Evolutionary conservation across 2,113 vertebrate species (phyloP), one percentile per base, ranked within the genome.

Genomic region (Propithecus coquereli): DNA sequence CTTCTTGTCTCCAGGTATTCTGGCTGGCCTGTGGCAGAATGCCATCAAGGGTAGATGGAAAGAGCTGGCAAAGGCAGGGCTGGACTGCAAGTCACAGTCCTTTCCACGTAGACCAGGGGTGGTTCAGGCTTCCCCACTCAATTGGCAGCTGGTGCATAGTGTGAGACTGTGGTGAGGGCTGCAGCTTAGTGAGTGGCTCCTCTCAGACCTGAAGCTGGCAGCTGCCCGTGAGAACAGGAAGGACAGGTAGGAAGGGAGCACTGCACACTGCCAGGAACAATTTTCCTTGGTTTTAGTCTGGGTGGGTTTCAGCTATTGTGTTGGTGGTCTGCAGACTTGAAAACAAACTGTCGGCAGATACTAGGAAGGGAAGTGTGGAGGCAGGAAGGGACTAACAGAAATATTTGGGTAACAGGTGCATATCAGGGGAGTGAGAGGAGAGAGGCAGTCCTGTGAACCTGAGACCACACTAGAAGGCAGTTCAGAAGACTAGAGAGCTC

Each of bases 191-290:
- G 43, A 66, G 61, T 25, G 12, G 11, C 30, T 11, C 43, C 20
- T n/a, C 40, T 3, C 59, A 47, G 61, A 20, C 40, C 82, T 47
- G 59, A 47, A 45, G 8, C 23, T 23, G 45, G 52, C 73, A 70
- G 27, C 25, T 20, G 12, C n/a, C 27, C 17, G 14, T 65, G n/a
- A 71, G 52, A 63, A 63, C 4, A 23, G 47, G 45, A 61, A 83
- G 47, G 2, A 47, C n/a, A 22, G 17, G 32, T 0, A 17, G 16
- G 50, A 18, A 61, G 1, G 61, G 30, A 71, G 3, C 6, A 1
- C 20, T 90, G 3, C 7, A 86, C 52, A 61, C 37, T 80, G 23
- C 23, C 65, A 79, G 23, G 8, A 9, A 17, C 22, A 22, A 9
- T 8, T 40, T 54, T 85, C 40, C 50, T 40, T 63, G 57, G 32